Evolutionary conservation across 2,797 vertebrate species (phyloP).

Genomic region (Microhierax caerulescens): DNA sequence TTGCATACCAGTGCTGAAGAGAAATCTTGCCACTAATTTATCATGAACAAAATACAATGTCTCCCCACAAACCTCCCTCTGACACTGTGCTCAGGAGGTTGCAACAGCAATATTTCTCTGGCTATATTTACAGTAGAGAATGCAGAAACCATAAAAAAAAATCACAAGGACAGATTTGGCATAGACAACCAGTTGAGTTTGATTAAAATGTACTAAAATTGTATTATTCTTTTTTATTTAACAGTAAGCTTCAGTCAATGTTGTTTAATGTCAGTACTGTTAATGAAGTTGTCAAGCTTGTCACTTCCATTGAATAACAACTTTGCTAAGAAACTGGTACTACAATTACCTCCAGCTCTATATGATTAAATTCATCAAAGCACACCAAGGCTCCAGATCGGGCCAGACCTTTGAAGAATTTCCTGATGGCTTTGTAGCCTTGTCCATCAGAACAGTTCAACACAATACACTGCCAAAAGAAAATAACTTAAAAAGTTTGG

Average conservation of each 20-base stretch:
- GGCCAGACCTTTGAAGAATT: constrained; percentile 74
- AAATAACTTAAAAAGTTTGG: not conserved
- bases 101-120: constrained; percentile 26
- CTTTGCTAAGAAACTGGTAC: constrained; percentile 72
- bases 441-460: constrained; percentile 56
- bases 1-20: not conserved
- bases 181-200: not conserved
- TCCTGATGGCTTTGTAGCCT: constrained; percentile 72
- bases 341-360: constrained; percentile 76
- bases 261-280: constrained; percentile 72
- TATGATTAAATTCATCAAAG: constrained; percentile 78
- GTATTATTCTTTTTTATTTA: constrained; percentile 46
- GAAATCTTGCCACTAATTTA: constrained; percentile 27
- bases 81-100: constrained; percentile 4
- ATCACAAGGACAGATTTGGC: constrained; percentile 33
- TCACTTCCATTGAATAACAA: constrained; percentile 72
- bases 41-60: not conserved
- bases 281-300: constrained; percentile 79
- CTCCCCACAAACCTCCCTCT: constrained; percentile 2
- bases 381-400: constrained; percentile 67
- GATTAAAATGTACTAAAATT: constrained; percentile 68
- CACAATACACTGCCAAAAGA: constrained; percentile 37
- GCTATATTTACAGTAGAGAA: constrained; percentile 2
- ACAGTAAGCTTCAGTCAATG: constrained; percentile 59
- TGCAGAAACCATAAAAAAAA: not conserved